These are phyloP conservation scores for Datnioides undecimradiatus DNA, from an alignment of 2,113 vertebrate genomes.

Conservation along the genomic window DNA sequence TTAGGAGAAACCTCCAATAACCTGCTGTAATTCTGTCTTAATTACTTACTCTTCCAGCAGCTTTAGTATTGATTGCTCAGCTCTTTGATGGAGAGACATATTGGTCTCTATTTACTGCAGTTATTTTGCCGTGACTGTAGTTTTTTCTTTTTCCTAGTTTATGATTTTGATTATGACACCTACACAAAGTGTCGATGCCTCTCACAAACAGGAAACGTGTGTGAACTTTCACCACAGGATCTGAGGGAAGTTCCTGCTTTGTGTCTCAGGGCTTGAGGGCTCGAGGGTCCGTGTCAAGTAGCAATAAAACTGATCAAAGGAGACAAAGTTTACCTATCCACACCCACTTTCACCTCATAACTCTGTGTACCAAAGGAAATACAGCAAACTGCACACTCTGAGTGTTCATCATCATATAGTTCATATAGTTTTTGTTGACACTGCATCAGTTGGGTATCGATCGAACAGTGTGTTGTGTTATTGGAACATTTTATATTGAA, in stretches of 20 bases:
- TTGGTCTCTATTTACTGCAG: not conserved
- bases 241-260: not conserved
- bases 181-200: not conserved
- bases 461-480: no score
- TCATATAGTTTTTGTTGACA: no score
- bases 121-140: not conserved
- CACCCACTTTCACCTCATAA: not conserved
- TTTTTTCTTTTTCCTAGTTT: not conserved
- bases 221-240: not conserved
- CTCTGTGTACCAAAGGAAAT: not conserved
- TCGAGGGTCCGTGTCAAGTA: not conserved
- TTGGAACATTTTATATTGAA: not conserved
- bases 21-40: not conserved
- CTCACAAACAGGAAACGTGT: not conserved
- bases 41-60: no score
- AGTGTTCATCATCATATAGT: not conserved
- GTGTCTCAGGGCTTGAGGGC: not conserved
- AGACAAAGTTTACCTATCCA: not conserved
- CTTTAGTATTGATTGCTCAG: not conserved
- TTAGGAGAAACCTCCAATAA: not conserved
- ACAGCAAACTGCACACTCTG: not conserved
- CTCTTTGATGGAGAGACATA: slow-evolving; percentile 1
- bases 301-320: slow-evolving; percentile 1
- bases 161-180: not conserved
- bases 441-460: not conserved